These are phyloP conservation scores for Agrochola circellaris DNA, from an alignment of 2,888 invertebrate species.

Conservation along the genomic window DNA sequence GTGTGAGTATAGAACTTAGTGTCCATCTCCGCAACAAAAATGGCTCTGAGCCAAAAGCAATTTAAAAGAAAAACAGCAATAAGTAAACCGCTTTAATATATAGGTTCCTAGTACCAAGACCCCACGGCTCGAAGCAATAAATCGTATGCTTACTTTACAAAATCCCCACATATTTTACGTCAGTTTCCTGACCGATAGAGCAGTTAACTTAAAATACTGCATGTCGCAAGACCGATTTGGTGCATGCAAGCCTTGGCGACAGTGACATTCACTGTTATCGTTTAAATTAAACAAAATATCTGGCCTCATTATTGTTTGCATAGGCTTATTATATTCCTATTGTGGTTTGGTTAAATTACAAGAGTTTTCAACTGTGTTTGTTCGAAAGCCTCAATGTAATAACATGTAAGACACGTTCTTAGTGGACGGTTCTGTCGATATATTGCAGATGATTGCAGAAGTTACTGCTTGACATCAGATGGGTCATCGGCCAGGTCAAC, in stretches of 20 bases:
- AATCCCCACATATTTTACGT: conserved; percentile 53
- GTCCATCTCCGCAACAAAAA: not conserved
- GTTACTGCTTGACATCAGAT: conserved; percentile 7
- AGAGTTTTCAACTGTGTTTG: not conserved
- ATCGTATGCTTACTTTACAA: conserved; percentile 48
- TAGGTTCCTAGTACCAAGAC: conserved; percentile 53
- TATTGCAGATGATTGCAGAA: conserved; percentile 26
- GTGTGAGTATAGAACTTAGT: conserved; percentile 1
- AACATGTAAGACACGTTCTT: conserved; percentile 24
- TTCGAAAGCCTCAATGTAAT: conserved; percentile 9
- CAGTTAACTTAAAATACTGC: conserved; percentile 49
- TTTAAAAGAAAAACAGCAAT: conserved; percentile 3
- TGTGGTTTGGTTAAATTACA: conserved; percentile 20
- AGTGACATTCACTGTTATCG: conserved; percentile 59
- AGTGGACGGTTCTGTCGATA: conserved; percentile 6
- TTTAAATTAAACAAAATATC: conserved; percentile 59
- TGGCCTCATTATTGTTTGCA: conserved; percentile 42
- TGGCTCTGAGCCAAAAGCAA: conserved; percentile 42
- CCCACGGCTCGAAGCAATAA: conserved; percentile 45
- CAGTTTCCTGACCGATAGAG: conserved; percentile 56
- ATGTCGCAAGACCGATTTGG: conserved; percentile 54
- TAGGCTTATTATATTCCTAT: conserved; percentile 27
- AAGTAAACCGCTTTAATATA: conserved; percentile 22
- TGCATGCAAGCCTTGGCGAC: conserved; percentile 62
- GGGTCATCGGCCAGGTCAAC: conserved; percentile 30